Conservation (phyloP, 1,140 invertebrate genomes). For the Lepidotrigona ventralis region DNA sequence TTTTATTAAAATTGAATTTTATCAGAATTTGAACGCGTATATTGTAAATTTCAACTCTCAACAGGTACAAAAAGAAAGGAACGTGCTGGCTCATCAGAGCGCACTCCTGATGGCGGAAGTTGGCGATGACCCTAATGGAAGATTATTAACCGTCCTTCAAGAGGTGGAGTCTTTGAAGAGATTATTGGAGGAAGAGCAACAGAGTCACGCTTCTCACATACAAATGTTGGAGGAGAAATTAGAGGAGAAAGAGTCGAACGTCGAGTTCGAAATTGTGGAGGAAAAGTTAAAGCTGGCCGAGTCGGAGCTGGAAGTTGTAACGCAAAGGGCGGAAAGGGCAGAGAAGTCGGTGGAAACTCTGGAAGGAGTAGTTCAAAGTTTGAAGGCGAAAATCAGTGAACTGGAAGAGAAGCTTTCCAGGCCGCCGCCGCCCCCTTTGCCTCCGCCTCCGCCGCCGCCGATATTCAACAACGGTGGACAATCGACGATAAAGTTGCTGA, state of each 20-base stretch:
- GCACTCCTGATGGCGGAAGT: slow-evolving; percentile 84
- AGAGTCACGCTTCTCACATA: slow-evolving; percentile 80
- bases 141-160: slow-evolving; percentile 80
- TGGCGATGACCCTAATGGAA: slow-evolving; percentile 79
- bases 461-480: slow-evolving; percentile 58
- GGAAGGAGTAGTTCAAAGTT: slow-evolving; percentile 63
- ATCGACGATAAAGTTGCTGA: slow-evolving; percentile 71
- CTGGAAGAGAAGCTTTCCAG: slow-evolving; percentile 74
- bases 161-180: slow-evolving; percentile 84
- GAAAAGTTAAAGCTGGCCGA: slow-evolving; percentile 86
- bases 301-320: slow-evolving; percentile 83
- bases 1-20: neutral
- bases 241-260: slow-evolving; percentile 84
- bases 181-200: slow-evolving; percentile 82
- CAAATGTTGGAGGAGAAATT: slow-evolving; percentile 84
- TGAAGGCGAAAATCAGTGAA: slow-evolving; percentile 73
- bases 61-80: slow-evolving; percentile 82
- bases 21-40: neutral
- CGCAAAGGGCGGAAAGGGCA: slow-evolving; percentile 83
- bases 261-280: slow-evolving; percentile 85
- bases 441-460: slow-evolving; percentile 76
- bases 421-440: slow-evolving; percentile 76
- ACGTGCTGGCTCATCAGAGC: slow-evolving; percentile 84
- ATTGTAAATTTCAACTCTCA: neutral
- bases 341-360: slow-evolving; percentile 78